These are phyloP conservation scores for Cromileptes altivelis DNA, from an alignment of 2,113 vertebrate genomes.

Conservation along the genomic window DNA sequence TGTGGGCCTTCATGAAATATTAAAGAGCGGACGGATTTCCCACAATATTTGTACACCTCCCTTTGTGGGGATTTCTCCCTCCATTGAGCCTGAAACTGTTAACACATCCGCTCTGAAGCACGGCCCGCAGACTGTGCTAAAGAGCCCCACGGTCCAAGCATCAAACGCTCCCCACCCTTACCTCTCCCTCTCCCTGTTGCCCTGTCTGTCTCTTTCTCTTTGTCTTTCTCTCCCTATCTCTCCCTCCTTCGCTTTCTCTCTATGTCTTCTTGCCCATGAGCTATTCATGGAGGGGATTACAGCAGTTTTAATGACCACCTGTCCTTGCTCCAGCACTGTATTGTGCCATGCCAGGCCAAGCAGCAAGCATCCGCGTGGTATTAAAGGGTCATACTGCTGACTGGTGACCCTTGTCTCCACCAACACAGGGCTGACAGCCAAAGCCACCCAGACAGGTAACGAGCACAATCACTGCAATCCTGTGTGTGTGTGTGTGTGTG, in stretches of 20 bases:
- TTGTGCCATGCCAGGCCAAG: constrained; percentile 73
- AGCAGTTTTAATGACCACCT: constrained; percentile 87
- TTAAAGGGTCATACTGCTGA: constrained; percentile 70
- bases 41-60: constrained; percentile 96
- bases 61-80: constrained; percentile 94
- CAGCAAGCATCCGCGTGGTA: constrained; percentile 64
- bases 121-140: constrained; percentile 80
- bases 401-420: constrained; percentile 72
- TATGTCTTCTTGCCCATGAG: constrained; percentile 76
- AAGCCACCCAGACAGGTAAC: constrained; percentile 50
- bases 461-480: not conserved
- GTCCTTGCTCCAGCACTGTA: constrained; percentile 77
- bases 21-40: constrained; percentile 91
- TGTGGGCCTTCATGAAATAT: constrained; percentile 89
- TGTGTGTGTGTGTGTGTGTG: not conserved
- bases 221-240: constrained; percentile 63
- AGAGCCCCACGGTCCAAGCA: constrained; percentile 76
- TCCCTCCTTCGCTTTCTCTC: constrained; percentile 45
- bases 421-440: constrained; percentile 44
- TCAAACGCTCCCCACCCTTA: constrained; percentile 75
- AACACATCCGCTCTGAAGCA: constrained; percentile 92
- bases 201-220: constrained; percentile 51
- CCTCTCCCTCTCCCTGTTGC: constrained; percentile 51
- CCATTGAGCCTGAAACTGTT: constrained; percentile 93
- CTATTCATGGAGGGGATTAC: constrained; percentile 87